Evolutionary conservation across 2,113 vertebrate species (phyloP).

Genomic region (Sturnira hondurensis): DNA sequence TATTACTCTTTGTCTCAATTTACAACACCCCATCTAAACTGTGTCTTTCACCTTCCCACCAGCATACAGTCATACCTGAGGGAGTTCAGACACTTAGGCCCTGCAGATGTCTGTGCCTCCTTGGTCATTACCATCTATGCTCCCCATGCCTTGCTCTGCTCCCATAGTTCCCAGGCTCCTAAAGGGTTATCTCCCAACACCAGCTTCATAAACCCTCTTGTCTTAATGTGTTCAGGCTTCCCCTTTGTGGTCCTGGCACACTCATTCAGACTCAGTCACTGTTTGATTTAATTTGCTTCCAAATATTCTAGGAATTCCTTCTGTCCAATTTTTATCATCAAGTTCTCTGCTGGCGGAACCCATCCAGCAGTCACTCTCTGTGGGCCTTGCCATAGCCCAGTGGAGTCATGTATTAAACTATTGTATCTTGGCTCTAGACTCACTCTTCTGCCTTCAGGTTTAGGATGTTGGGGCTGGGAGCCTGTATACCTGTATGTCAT

Average conservation of each 20-base stretch:
- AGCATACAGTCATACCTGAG: background rate
- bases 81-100: background rate
- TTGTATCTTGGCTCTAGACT: background rate
- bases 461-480: background rate
- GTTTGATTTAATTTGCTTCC: background rate
- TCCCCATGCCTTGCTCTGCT: background rate
- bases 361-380: background rate
- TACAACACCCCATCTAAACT: background rate
- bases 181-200: background rate
- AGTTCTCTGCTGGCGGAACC: background rate
- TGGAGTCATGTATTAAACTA: background rate
- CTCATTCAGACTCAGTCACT: background rate
- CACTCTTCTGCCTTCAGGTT: background rate
- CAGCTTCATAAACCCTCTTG: background rate
- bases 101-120: background rate
- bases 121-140: background rate
- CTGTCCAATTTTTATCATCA: background rate
- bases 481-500: background rate
- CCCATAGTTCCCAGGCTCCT: background rate
- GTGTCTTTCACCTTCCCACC: background rate
- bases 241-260: background rate
- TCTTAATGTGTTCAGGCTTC: background rate
- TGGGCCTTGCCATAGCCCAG: background rate
- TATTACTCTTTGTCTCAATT: background rate
- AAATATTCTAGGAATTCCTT: slow-evolving; percentile 24